These are phyloP conservation scores for Drosophila trichaetosa DNA, from an alignment of 2,888 invertebrate species.

Conservation along the genomic window DNA sequence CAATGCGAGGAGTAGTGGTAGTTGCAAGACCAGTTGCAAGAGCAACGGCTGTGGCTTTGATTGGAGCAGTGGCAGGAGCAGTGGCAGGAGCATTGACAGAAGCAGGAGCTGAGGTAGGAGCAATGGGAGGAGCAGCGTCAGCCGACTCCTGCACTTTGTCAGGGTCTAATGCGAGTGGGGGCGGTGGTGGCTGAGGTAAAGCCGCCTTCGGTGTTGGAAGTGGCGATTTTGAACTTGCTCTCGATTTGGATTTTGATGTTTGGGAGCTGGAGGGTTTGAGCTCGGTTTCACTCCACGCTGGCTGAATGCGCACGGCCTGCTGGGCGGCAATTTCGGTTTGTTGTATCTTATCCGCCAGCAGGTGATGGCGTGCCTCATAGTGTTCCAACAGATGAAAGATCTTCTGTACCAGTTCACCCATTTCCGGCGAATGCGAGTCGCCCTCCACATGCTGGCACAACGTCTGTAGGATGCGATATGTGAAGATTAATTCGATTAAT, in stretches of 20 bases:
- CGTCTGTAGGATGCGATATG: slow-evolving; percentile 47
- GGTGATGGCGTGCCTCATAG: slow-evolving; percentile 76
- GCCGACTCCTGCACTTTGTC: not conserved
- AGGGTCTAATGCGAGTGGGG: not conserved
- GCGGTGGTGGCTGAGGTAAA: not conserved
- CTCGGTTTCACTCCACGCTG: slow-evolving; percentile 37
- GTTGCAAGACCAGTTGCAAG: too few relatives aligned
- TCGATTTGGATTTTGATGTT: not conserved
- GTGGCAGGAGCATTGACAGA: not conserved
- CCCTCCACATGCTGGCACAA: slow-evolving; percentile 59
- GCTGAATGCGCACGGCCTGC: slow-evolving; percentile 44
- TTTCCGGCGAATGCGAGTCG: slow-evolving; percentile 51
- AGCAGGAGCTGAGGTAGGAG: too few relatives aligned
- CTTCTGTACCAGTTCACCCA: slow-evolving; percentile 67
- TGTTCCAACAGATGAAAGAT: slow-evolving; percentile 77
- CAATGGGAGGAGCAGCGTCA: not conserved
- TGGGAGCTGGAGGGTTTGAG: not conserved
- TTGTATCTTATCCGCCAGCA: slow-evolving; percentile 71
- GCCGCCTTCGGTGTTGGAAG: not conserved
- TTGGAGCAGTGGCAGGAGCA: not conserved
- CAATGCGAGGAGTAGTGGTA: too few relatives aligned
- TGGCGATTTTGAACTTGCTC: not conserved
- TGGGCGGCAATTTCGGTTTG: slow-evolving; percentile 54
- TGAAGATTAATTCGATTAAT: not conserved
- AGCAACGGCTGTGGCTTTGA: not conserved